Percentiles rank a stretch among this genome's conserved stretches.
Conservation (phyloP, 2,888 invertebrate species). For the Hirtodrosophila duncani region DNA sequence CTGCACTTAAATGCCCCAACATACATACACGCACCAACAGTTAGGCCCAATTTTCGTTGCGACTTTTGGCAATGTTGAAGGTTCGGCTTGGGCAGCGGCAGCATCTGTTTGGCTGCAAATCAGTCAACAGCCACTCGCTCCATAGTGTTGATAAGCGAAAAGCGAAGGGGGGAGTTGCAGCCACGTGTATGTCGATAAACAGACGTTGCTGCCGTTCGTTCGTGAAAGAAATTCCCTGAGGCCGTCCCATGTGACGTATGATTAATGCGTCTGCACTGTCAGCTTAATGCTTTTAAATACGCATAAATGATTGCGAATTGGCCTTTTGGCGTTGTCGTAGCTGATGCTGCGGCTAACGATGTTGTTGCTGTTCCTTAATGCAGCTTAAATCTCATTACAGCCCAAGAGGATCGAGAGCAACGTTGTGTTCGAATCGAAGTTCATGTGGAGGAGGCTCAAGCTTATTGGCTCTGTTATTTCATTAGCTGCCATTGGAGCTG, state of each 20-base stretch:
- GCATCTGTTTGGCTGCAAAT: slow-evolving; percentile 29
- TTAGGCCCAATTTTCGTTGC: slow-evolving; percentile 30
- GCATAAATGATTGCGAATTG: slow-evolving; percentile 42
- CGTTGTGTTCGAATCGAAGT: too few species aligned
- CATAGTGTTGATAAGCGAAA: neutral
- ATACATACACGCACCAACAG: too few species aligned
- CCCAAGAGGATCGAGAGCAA: too few species aligned
- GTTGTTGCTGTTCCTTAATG: too few species aligned
- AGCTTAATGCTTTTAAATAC: slow-evolving; percentile 48
- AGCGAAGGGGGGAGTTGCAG: neutral
- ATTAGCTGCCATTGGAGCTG: too few species aligned
- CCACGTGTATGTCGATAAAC: slow-evolving; percentile 41
- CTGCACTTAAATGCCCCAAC: slow-evolving; percentile 14
- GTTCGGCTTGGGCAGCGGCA: too few species aligned
- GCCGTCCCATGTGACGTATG: slow-evolving; percentile 43
- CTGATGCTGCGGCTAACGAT: too few species aligned
- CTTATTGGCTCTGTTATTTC: too few species aligned
- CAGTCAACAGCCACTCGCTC: slow-evolving; percentile 33
- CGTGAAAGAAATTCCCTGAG: neutral
- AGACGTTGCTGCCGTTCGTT: slow-evolving; percentile 14
- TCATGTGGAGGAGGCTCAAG: too few species aligned
- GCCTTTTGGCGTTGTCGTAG: slow-evolving; percentile 3
- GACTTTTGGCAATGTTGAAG: too few species aligned
- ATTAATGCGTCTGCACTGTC: slow-evolving; percentile 47
- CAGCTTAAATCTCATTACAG: too few species aligned